phyloP scores from a whole-genome alignment of 1,140 invertebrate species.

The Achatina immaculata region DNA sequence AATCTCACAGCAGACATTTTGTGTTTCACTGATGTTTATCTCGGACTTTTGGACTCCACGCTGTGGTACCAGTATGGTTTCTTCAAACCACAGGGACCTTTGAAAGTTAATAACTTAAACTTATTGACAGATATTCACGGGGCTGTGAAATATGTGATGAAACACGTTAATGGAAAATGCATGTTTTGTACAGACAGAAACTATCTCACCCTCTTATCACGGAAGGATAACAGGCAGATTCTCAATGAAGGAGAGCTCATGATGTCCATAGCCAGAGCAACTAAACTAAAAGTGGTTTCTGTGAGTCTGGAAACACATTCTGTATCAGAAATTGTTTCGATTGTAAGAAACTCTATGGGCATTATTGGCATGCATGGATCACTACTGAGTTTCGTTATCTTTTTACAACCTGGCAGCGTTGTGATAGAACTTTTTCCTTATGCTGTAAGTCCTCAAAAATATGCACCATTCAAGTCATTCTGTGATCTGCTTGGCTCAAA shows the following conservation, averaged over 20 bases:
- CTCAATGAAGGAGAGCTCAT: constrained; percentile 72
- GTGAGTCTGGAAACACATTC: constrained; percentile 63
- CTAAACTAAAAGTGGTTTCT: constrained; percentile 58
- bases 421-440: constrained; percentile 90
- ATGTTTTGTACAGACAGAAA: constrained; percentile 38
- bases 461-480: constrained; percentile 73
- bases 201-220: constrained; percentile 67
- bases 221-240: constrained; percentile 72
- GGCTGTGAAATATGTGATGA: constrained; percentile 44
- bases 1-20: constrained; percentile 38
- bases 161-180: constrained; percentile 41
- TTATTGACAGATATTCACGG: constrained; percentile 47
- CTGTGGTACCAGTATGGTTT: constrained; percentile 76
- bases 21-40: constrained; percentile 70
- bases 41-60: constrained; percentile 70
- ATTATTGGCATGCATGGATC: constrained; percentile 98
- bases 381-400: constrained; percentile 91
- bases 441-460: constrained; percentile 72
- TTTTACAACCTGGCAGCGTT: constrained; percentile 93
- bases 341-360: constrained; percentile 72
- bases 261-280: constrained; percentile 51
- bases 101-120: constrained; percentile 45
- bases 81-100: constrained; percentile 70
- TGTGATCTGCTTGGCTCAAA: constrained; percentile 60
- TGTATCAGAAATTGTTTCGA: constrained; percentile 65